Evolutionary conservation across 2,888 invertebrate species (phyloP).

Genomic region (Pardosa pseudoannulata): DNA sequence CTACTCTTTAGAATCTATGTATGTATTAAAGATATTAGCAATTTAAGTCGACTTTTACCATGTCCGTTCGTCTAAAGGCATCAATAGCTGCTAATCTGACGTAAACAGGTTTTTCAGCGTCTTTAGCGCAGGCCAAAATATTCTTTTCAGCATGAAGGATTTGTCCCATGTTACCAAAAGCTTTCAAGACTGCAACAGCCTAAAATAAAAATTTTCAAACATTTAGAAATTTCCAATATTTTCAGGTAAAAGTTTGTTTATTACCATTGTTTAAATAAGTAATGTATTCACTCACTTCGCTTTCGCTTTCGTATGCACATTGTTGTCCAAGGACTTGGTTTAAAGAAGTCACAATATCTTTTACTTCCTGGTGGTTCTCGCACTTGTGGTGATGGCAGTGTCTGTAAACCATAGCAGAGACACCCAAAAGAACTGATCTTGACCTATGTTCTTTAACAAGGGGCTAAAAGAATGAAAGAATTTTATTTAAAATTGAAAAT

Average conservation of each 20-base stretch:
- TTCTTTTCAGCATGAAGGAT: slow-evolving; percentile 28
- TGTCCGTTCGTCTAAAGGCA: slow-evolving; percentile 78
- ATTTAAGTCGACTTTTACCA: slow-evolving; percentile 12
- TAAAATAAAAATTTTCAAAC: too few species aligned
- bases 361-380: slow-evolving; percentile 3
- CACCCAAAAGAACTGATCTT: slow-evolving; percentile 63
- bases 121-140: slow-evolving; percentile 30
- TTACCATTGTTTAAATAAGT: too few species aligned
- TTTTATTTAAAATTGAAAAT: not conserved
- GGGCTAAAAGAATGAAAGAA: not conserved
- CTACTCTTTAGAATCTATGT: too few species aligned
- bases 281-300: slow-evolving; percentile 34
- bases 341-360: slow-evolving; percentile 33
- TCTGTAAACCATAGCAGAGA: slow-evolving; percentile 71
- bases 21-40: too few species aligned
- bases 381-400: slow-evolving; percentile 27
- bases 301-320: slow-evolving; percentile 36
- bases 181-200: slow-evolving; percentile 31
- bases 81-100: slow-evolving; percentile 68
- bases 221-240: too few species aligned
- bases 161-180: slow-evolving; percentile 70
- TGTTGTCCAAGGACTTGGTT: slow-evolving; percentile 29
- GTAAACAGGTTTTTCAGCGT: slow-evolving; percentile 8
- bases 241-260: too few species aligned
- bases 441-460: slow-evolving; percentile 39